phyloP scores from a whole-genome alignment of 2,797 vertebrate species.

The Salarias fasciatus region DNA sequence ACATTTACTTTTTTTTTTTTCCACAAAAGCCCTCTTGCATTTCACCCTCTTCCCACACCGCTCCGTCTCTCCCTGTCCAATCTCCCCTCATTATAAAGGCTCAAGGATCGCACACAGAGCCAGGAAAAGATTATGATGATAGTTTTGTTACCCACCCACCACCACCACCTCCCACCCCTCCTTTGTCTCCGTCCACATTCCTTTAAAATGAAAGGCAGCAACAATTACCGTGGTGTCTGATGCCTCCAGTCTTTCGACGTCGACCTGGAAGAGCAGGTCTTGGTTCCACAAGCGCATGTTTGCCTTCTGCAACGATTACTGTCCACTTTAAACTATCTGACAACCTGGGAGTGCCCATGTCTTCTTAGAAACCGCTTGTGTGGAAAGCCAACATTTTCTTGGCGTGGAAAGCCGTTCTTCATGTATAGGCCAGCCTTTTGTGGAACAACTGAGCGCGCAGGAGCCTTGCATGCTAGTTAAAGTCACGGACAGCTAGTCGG shows the following conservation, averaged over 20 bases:
- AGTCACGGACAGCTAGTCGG: constrained; percentile 42
- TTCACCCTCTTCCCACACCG: constrained; percentile 13
- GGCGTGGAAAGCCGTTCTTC: constrained; percentile 54
- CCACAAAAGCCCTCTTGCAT: constrained; percentile 11
- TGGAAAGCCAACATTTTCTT: constrained; percentile 44
- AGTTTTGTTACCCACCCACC: constrained; percentile 66
- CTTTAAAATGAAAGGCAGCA: constrained; percentile 72
- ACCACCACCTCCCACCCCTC: constrained; percentile 57
- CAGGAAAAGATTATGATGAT: constrained; percentile 72
- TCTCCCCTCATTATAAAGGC: constrained; percentile 65
- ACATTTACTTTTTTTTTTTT: constrained; percentile 1
- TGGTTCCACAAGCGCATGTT: constrained; percentile 36
- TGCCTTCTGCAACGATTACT: constrained; percentile 54
- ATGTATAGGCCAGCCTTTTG: constrained; percentile 41
- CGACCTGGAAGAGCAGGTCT: constrained; percentile 67
- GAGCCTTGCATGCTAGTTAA: constrained; percentile 36
- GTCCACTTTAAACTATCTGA: constrained; percentile 57
- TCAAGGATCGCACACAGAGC: constrained; percentile 75
- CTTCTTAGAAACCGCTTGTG: constrained; percentile 30
- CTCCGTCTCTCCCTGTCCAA: constrained; percentile 37
- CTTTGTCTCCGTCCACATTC: constrained; percentile 75
- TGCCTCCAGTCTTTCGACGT: constrained; percentile 65
- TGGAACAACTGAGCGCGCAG: constrained; percentile 45
- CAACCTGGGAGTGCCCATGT: constrained; percentile 47
- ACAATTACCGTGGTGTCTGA: constrained; percentile 66